Conservation (phyloP, 1,140 invertebrate species). For the Leptopilina clavipes region DNA sequence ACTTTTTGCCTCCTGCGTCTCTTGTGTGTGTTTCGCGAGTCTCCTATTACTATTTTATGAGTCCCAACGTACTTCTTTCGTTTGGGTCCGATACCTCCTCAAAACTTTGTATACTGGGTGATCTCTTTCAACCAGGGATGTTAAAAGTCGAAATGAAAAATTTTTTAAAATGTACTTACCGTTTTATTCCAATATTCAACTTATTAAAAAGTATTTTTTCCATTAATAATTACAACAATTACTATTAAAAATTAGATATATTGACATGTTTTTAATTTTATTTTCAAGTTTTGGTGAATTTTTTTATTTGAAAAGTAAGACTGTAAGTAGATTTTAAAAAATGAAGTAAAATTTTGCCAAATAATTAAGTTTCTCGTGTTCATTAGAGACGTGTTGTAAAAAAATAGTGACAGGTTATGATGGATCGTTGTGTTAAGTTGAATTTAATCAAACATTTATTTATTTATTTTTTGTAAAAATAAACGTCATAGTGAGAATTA, state of each 20-base stretch:
- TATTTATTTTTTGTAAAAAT: neutral
- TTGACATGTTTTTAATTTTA: no score
- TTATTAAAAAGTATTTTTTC: no score
- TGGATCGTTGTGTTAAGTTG: neutral
- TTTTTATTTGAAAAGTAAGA: no score
- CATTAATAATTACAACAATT: no score
- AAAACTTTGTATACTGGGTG: constrained; percentile 52
- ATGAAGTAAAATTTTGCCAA: neutral
- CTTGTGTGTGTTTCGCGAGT: constrained; percentile 53
- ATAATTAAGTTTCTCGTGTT: neutral
- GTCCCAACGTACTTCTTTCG: constrained; percentile 46
- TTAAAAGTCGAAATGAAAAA: no score
- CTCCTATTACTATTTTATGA: constrained; percentile 55
- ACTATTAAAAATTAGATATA: no score
- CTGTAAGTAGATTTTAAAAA: no score
- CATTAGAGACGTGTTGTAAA: neutral
- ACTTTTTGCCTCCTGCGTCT: constrained; percentile 44
- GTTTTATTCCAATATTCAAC: no score
- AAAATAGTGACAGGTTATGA: neutral
- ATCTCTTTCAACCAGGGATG: constrained; percentile 35
- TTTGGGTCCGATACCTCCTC: constrained; percentile 43
- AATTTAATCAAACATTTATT: constrained; percentile 3
- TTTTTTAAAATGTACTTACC: no score
- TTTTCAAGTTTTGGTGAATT: no score
- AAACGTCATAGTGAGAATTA: constrained; percentile 20